Conservation (phyloP, 2,888 invertebrate genomes). For the Drosophila kuntzei region DNA sequence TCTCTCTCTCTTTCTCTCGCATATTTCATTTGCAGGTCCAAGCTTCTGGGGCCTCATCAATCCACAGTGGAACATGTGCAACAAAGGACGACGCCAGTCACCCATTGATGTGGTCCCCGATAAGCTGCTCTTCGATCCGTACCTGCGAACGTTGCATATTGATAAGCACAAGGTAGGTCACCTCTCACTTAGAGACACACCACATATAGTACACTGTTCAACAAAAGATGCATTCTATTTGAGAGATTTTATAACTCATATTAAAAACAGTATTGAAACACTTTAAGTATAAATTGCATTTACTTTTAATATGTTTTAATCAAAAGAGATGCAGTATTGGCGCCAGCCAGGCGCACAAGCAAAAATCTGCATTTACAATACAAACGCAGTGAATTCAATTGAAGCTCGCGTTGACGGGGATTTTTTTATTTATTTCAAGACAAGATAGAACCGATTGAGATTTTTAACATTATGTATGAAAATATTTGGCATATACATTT, state of each 20-base stretch:
- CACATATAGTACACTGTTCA: not conserved
- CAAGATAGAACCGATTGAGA: too few species aligned
- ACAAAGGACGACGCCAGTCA: constrained; percentile 97
- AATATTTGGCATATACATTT: too few species aligned
- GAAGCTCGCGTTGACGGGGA: too few species aligned
- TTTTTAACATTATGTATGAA: too few species aligned
- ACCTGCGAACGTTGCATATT: constrained; percentile 94
- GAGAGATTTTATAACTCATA: not conserved
- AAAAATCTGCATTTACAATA: too few species aligned
- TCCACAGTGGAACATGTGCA: constrained; percentile 99
- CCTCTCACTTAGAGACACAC: not conserved
- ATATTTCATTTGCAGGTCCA: constrained; percentile 90
- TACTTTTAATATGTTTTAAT: too few species aligned
- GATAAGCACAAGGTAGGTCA: constrained; percentile 94
- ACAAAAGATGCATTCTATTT: not conserved
- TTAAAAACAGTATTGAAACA: not conserved
- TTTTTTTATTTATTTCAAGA: too few species aligned
- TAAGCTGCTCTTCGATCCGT: constrained; percentile 97
- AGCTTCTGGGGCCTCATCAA: constrained; percentile 99
- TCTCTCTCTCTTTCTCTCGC: too few species aligned
- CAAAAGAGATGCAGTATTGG: too few species aligned
- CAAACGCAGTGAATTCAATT: too few species aligned
- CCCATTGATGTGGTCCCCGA: constrained; percentile 99
- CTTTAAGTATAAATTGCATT: too few species aligned
- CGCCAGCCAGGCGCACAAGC: too few species aligned